These are phyloP conservation scores for Corythaixoides concolor DNA, from an alignment of 2,113 vertebrate genomes.

Conservation along the genomic window DNA sequence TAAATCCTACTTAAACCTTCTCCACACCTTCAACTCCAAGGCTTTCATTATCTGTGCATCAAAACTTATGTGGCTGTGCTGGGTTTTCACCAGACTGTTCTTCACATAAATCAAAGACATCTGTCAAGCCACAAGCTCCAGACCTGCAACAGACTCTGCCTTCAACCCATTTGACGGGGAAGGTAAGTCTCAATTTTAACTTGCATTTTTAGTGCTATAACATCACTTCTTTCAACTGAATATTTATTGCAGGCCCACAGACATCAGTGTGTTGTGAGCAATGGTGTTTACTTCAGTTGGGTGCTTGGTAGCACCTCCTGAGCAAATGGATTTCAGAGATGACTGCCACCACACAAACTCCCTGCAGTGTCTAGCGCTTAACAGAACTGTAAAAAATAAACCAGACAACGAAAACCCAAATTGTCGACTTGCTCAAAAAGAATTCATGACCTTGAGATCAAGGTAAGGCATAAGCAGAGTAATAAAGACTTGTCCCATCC, in stretches of 20 bases:
- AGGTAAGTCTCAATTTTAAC: not conserved
- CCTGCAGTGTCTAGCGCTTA: not conserved
- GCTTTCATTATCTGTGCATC: not conserved
- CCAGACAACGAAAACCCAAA: not conserved
- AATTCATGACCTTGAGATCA: not conserved
- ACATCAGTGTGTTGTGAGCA: not conserved
- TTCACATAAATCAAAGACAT: not conserved
- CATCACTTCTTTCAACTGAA: not conserved
- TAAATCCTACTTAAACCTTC: not conserved
- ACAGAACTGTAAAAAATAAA: not conserved
- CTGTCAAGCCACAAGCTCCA: not conserved
- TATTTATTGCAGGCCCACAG: not conserved
- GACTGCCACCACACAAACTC: not conserved
- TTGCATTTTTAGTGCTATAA: not conserved
- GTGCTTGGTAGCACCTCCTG: not conserved
- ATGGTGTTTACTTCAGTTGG: not conserved
- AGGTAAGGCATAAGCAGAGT: not conserved
- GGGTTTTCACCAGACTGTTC: not conserved
- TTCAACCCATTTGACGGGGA: not conserved
- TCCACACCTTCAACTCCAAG: not conserved
- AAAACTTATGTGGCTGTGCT: not conserved
- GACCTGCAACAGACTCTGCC: not conserved
- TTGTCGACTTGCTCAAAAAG: not conserved
- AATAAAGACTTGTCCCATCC: not conserved
- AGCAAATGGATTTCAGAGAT: not conserved